Conservation (phyloP, 2,888 invertebrate species). For the Corbicula japonica region DNA sequence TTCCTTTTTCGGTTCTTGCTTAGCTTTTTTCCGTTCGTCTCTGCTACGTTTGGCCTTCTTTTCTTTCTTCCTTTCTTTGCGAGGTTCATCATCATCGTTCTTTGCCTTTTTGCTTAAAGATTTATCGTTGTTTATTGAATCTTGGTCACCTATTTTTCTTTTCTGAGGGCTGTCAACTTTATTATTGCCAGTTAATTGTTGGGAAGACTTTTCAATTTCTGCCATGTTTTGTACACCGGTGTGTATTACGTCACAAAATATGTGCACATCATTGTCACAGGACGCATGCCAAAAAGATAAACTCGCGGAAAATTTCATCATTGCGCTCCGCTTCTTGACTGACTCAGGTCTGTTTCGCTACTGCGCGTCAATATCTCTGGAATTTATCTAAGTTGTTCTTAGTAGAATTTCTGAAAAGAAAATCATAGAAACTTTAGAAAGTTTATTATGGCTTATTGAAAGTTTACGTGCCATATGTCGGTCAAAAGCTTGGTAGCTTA, state of each 20-base stretch:
- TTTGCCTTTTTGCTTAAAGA: constrained; percentile 56
- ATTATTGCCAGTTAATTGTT: constrained; percentile 18
- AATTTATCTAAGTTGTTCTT: too few relatives aligned
- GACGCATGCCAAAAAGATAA: background rate
- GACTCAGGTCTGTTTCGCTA: too few relatives aligned
- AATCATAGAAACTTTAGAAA: too few relatives aligned
- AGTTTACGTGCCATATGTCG: too few relatives aligned
- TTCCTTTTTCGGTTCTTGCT: constrained; percentile 48
- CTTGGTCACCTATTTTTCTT: constrained; percentile 41
- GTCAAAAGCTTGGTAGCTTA: too few relatives aligned
- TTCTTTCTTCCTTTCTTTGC: constrained; percentile 63
- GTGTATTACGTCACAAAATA: constrained; percentile 63
- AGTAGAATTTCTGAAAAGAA: too few relatives aligned
- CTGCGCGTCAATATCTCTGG: too few relatives aligned
- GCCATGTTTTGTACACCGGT: constrained; percentile 63
- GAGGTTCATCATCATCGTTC: constrained; percentile 45
- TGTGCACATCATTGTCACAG: background rate
- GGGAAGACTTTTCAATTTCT: constrained; percentile 52
- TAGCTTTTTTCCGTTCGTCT: constrained; percentile 46
- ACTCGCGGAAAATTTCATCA: too few relatives aligned
- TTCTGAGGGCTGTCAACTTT: constrained; percentile 48
- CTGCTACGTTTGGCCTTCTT: constrained; percentile 64
- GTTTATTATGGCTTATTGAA: too few relatives aligned
- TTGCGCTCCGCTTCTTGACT: too few relatives aligned
- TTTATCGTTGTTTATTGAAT: constrained; percentile 20